Evolutionary conservation across 2,113 vertebrate species (phyloP).

Genomic region (Motacilla tschutschensis): DNA sequence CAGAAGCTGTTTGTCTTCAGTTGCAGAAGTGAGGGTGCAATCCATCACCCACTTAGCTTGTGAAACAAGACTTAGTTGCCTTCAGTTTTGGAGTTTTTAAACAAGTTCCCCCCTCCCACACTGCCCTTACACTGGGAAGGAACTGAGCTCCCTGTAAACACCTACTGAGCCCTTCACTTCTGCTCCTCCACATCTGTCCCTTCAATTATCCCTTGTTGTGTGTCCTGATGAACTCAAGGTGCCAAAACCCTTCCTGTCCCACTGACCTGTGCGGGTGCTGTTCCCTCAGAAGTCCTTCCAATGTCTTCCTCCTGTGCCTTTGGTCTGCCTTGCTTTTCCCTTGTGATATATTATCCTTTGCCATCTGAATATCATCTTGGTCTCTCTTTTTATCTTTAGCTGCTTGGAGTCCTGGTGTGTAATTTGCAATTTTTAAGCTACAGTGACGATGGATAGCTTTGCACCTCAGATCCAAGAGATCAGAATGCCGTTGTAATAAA

Average conservation of each 20-base stretch:
- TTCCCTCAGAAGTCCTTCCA: neutral
- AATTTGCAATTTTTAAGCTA: constrained; percentile 12
- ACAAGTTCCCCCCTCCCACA: rapidly evolving
- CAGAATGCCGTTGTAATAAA: constrained; percentile 9
- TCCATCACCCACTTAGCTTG: neutral
- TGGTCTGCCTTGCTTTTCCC: neutral
- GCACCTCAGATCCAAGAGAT: neutral
- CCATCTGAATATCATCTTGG: neutral
- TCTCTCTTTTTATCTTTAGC: neutral
- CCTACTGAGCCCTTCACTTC: neutral
- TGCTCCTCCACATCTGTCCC: neutral
- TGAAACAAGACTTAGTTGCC: neutral
- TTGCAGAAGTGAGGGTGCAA: neutral
- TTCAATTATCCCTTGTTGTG: neutral
- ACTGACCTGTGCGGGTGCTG: neutral
- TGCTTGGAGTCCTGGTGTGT: neutral
- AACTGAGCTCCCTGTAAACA: neutral
- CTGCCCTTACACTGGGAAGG: neutral
- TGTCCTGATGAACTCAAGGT: neutral
- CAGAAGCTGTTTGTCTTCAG: neutral
- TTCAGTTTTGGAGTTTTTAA: neutral
- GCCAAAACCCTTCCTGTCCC: neutral
- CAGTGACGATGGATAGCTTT: constrained; percentile 11
- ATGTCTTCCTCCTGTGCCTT: neutral
- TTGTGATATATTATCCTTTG: neutral